Evolutionary conservation across 2,888 invertebrate species (phyloP).

Genomic region (Xestia xanthographa): DNA sequence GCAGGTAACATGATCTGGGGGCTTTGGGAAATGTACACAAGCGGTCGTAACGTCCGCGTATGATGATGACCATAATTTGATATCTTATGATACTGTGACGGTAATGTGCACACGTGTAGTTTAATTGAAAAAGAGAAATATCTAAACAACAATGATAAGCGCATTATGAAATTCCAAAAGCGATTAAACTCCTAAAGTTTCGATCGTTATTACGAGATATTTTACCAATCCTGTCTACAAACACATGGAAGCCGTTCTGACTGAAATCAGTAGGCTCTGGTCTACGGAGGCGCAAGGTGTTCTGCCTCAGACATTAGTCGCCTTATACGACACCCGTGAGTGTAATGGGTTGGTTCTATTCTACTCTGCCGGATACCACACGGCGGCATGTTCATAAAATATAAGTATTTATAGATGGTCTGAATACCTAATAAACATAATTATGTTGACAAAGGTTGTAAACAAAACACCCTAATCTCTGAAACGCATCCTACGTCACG

Average conservation of each 20-base stretch:
- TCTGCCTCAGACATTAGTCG: no score
- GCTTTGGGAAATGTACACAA: neutral
- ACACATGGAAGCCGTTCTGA: neutral
- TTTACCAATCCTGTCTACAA: neutral
- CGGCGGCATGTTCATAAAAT: neutral
- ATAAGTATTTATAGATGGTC: neutral
- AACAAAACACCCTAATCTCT: neutral
- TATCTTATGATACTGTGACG: neutral
- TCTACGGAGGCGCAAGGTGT: no score
- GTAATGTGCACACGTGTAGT: neutral
- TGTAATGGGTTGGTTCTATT: no score
- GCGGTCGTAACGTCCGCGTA: neutral
- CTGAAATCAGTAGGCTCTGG: neutral
- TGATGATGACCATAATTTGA: neutral
- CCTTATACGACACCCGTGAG: no score
- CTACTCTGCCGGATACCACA: no score
- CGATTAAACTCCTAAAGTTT: neutral
- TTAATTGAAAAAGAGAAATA: neutral
- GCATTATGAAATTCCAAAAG: neutral
- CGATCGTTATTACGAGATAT: neutral
- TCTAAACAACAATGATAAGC: neutral
- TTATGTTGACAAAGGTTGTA: neutral
- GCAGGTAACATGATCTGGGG: neutral
- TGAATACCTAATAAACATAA: neutral
- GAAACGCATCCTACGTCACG: neutral